Base-by-base conservation (phyloP, 2,797 vertebrate species). In the Oceanodroma leucorhoa region DNA sequence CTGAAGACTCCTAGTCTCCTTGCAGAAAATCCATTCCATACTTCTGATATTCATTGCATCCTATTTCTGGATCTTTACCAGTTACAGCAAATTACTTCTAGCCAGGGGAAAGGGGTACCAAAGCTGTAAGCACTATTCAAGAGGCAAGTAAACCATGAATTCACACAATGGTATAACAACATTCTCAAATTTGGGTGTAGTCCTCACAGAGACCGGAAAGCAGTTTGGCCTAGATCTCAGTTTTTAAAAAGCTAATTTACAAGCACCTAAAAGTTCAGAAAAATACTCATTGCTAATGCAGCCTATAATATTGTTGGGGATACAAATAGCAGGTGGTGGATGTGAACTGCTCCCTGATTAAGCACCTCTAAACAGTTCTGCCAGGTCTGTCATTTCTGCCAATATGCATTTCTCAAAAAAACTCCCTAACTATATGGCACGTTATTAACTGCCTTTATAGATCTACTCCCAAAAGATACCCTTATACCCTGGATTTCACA, bases 141-240 rank as follows among this genome's bases (percentile, higher is more conserved):
- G 36, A 70, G 12, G 6, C 5, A 66, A 45, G 15, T 55, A 81
- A 84, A 58, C 29, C 18, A 75, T 6, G 7, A 70, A 78, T 27
- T 46, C 48, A 77, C 12, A 64, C 32, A 57, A 22, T 1, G 1
- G 7, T 27, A 6, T 36, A 83, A 11, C 8, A 67, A 41, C 17
- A 41, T 20, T 67, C 43, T 78, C 53, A 66, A 45, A 48, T 40
- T 43, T 36, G 11, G 18, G 18, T 34, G 6, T 10, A 73, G 34
- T 9, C 7, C 26, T 78, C 34, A 46, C 1, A 2, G 14, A 53
- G 5, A 24, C 9, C 3, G 2, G 4, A 62, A 18, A 48, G 29
- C 21, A 45, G 32, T 75, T 50, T 66, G 57, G 71, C 21, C 34
- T 12, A 69, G 8, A 27, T 36, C 32, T 78, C 15, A 41, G 3